Percentiles rank a stretch among this genome's conserved stretches.
phyloP scores from a whole-genome alignment of 2,113 vertebrate genomes.

The Fulmarus glacialis region DNA sequence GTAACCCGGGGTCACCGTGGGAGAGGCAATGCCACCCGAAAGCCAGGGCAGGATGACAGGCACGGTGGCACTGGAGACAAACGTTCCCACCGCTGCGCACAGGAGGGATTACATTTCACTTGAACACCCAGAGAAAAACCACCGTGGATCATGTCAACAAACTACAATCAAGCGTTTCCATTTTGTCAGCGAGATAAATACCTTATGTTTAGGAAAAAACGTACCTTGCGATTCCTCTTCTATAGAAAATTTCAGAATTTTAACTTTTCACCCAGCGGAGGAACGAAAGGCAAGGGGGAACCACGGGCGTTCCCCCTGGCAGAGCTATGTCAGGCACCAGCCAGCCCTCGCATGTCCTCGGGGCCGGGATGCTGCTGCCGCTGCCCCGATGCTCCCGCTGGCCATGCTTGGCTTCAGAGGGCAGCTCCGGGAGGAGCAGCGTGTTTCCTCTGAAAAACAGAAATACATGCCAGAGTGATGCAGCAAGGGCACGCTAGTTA shows the following conservation, averaged over 20 bases:
- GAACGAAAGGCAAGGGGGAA: neutral
- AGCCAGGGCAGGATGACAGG: neutral
- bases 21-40: neutral
- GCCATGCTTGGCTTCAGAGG: neutral
- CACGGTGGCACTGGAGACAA: neutral
- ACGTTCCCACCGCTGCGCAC: rapidly evolving
- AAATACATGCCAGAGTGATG: neutral
- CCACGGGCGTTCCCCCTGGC: rapidly evolving
- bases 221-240: neutral
- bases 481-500: neutral
- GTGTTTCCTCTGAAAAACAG: neutral
- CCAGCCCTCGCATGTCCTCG: rapidly evolving
- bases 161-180: neutral
- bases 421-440: neutral
- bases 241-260: neutral
- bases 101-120: neutral
- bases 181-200: neutral
- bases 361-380: neutral
- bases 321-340: neutral
- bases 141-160: neutral
- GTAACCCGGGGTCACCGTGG: rapidly evolving
- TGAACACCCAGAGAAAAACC: neutral
- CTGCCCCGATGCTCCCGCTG: rapidly evolving
- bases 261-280: neutral
- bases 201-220: neutral